Conservation (phyloP, 2,797 vertebrate genomes). For the Pitangus sulphuratus region DNA sequence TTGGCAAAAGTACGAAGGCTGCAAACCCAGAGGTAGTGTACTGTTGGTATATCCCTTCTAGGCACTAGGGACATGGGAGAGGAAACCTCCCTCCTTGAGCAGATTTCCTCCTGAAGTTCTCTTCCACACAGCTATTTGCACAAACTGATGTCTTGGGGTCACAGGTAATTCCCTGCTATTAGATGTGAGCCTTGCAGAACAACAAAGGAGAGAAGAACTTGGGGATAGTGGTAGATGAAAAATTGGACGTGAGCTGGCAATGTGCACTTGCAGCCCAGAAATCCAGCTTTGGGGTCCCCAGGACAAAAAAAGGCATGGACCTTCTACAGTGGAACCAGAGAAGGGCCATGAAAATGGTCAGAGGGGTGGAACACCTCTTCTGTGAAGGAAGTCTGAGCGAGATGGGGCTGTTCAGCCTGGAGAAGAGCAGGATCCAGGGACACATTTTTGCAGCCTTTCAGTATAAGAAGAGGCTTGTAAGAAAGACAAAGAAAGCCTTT, state of each 20-base stretch:
- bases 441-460: neutral
- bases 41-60: neutral
- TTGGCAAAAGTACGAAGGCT: neutral
- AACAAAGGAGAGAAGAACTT: neutral
- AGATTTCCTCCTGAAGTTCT: neutral
- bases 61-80: neutral
- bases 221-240: neutral
- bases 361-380: neutral
- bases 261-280: neutral
- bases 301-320: neutral
- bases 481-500: neutral
- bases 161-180: neutral
- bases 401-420: neutral
- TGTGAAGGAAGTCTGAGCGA: neutral
- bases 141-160: neutral
- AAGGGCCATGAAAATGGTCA: neutral
- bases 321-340: neutral
- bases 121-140: neutral
- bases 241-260: neutral
- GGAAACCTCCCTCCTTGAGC: conserved; percentile 15
- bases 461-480: neutral
- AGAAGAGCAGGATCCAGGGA: neutral
- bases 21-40: neutral
- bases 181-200: neutral
- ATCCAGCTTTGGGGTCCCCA: neutral